These are phyloP conservation scores for Myathropa florea DNA, from an alignment of 2,888 invertebrate species.

Conservation along the genomic window DNA sequence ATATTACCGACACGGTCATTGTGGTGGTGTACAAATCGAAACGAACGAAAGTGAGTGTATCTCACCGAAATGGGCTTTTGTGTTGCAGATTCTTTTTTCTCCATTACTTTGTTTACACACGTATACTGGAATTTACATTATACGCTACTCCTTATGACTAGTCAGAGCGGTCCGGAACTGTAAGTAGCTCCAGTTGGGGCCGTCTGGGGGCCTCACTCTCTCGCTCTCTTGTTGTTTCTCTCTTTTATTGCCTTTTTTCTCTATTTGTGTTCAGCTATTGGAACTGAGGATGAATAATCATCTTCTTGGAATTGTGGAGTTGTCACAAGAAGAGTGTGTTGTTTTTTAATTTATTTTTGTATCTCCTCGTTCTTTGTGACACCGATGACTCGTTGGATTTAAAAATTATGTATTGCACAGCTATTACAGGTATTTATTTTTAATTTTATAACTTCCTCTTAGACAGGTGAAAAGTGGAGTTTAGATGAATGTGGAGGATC, in stretches of 20 bases:
- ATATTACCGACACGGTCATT: neutral
- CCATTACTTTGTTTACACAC: conserved; percentile 24
- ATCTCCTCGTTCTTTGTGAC: conserved; percentile 50
- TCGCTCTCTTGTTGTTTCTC: neutral
- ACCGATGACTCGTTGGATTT: conserved; percentile 51
- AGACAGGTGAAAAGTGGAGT: conserved; percentile 26
- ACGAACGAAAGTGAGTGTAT: conserved; percentile 52
- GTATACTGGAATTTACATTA: conserved; percentile 1
- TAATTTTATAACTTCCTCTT: conserved; percentile 33
- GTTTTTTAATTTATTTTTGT: conserved; percentile 40
- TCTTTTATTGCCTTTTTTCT: neutral
- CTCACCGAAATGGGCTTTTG: conserved; percentile 20
- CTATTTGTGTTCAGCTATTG: conserved; percentile 47
- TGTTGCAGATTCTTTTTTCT: conserved; percentile 48
- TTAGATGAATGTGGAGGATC: neutral
- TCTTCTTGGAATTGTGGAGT: conserved; percentile 58
- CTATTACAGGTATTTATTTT: conserved; percentile 19
- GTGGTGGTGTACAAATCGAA: conserved; percentile 7
- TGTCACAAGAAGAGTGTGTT: conserved; percentile 48
- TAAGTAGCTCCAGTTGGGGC: conserved; percentile 15
- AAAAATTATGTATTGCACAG: neutral
- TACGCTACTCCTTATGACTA: neutral
- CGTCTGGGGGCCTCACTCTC: conserved; percentile 37
- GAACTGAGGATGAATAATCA: conserved; percentile 63
- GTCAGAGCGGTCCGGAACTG: conserved; percentile 15